phyloP scores from a whole-genome alignment of 2,797 vertebrate genomes.

The Acanthurus lineatus region DNA sequence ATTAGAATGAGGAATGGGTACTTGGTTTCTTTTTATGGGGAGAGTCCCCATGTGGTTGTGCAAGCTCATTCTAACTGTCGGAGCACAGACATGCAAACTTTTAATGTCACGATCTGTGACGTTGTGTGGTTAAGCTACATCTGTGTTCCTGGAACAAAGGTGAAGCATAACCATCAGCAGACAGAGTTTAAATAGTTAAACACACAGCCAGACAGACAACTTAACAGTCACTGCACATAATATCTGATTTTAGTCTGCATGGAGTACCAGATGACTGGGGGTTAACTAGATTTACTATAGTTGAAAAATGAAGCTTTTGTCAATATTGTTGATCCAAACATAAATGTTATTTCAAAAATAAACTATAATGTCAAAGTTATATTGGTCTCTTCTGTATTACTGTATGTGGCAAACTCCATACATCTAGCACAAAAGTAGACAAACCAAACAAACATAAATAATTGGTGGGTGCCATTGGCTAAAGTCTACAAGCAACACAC shows the following conservation, averaged over 20 bases:
- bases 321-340: background rate
- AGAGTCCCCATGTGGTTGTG: background rate
- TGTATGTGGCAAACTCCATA: background rate
- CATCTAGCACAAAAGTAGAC: slow-evolving; percentile 19
- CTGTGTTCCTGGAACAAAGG: slow-evolving; percentile 36
- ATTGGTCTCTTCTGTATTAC: background rate
- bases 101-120: slow-evolving; percentile 1
- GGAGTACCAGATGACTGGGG: background rate
- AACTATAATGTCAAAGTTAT: slow-evolving; percentile 13
- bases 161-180: slow-evolving; percentile 24
- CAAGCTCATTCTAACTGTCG: slow-evolving; percentile 9
- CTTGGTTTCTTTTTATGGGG: background rate
- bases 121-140: slow-evolving; percentile 13
- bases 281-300: background rate
- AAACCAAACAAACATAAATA: slow-evolving; percentile 14
- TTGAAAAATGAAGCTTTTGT: background rate
- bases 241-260: slow-evolving; percentile 16
- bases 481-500: slow-evolving; percentile 23
- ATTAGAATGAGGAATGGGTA: background rate
- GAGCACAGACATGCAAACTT: background rate
- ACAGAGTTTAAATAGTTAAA: slow-evolving; percentile 25
- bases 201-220: slow-evolving; percentile 29
- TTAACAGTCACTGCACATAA: slow-evolving; percentile 10
- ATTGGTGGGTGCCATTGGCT: background rate
- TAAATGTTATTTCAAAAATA: background rate